phyloP scores from a whole-genome alignment of 1,140 invertebrate genomes.

The Saxidomus purpurata region DNA sequence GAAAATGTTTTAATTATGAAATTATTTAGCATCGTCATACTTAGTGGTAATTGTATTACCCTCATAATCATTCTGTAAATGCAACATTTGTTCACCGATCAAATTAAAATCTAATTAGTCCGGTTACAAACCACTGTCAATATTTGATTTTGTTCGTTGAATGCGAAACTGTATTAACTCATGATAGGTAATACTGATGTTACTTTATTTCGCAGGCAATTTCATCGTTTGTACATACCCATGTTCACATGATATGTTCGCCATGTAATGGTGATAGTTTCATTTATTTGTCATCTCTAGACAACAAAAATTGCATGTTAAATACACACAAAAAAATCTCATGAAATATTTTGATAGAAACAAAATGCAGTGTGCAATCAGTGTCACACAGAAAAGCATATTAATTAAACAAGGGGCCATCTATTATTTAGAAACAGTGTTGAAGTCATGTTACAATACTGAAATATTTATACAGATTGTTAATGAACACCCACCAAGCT shows the following conservation, averaged over 20 bases:
- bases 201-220: neutral
- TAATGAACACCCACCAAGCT: too few relatives aligned
- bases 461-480: too few relatives aligned
- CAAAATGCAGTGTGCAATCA: neutral
- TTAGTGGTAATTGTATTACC: conserved; percentile 8
- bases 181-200: too few relatives aligned
- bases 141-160: neutral
- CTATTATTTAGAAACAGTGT: too few relatives aligned
- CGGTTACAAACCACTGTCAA: conserved; percentile 30
- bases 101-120: neutral
- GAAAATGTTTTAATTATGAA: neutral
- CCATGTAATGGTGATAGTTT: conserved; percentile 19
- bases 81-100: neutral
- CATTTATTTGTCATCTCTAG: neutral
- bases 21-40: neutral
- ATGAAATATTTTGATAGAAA: neutral
- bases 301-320: neutral
- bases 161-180: neutral
- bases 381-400: too few relatives aligned
- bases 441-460: too few relatives aligned
- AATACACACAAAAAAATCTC: neutral
- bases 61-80: conserved; percentile 7
- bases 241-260: conserved; percentile 1
- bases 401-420: too few relatives aligned
- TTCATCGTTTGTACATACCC: conserved; percentile 14